Evolutionary conservation across 2,888 invertebrate species (phyloP).

Genomic region (Dicranocentrus wangi): DNA sequence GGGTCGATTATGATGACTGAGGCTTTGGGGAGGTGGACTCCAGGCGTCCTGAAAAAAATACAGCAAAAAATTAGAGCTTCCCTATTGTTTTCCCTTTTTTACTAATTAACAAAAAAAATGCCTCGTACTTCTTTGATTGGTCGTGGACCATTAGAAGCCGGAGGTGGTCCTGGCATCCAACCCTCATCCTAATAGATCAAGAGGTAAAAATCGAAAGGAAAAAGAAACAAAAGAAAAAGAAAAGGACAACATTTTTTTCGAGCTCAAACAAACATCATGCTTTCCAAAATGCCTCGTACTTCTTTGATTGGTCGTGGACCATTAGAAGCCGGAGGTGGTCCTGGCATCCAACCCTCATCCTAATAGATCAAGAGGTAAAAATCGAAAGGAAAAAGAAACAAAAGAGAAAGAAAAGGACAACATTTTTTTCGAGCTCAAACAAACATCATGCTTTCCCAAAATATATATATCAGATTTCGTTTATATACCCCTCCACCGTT

Average conservation of each 20-base stretch:
- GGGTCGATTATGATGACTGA: conserved; percentile 34
- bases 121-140: conserved; percentile 36
- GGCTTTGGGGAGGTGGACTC: conserved; percentile 21
- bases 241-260: background rate
- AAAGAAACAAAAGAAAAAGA: background rate
- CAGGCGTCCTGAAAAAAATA: conserved; percentile 28
- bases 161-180: conserved; percentile 53
- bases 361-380: conserved; percentile 6
- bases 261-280: too few relatives aligned
- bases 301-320: conserved; percentile 17
- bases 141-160: background rate
- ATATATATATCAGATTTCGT: too few relatives aligned
- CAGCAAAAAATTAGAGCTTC: background rate
- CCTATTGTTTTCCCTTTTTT: too few relatives aligned
- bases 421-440: background rate
- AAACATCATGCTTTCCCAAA: too few relatives aligned
- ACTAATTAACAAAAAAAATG: too few relatives aligned
- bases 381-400: background rate
- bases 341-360: conserved; percentile 48
- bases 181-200: conserved; percentile 30
- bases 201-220: conserved; percentile 6
- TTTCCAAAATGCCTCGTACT: conserved; percentile 29
- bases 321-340: conserved; percentile 35
- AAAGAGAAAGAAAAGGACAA: background rate
- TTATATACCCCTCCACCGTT: background rate